Evolutionary conservation across 2,113 vertebrate species (phyloP).

Genomic region (Istiophorus platypterus): DNA sequence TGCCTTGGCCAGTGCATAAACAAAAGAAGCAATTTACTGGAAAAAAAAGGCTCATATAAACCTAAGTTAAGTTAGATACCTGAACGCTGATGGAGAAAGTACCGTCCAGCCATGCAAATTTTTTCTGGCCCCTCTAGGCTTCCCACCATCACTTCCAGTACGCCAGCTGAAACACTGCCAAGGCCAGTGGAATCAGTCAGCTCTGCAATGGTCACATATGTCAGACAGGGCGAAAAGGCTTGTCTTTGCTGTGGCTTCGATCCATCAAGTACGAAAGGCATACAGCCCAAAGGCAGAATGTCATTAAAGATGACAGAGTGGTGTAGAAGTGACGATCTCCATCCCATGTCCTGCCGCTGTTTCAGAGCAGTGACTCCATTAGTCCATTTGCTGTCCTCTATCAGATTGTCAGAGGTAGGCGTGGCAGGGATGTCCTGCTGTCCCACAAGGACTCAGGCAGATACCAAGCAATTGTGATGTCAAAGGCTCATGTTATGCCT

Average conservation of each 20-base stretch:
- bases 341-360: slow-evolving; percentile 49
- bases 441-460: slow-evolving; percentile 17
- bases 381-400: slow-evolving; percentile 51
- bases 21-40: background rate
- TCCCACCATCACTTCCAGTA: slow-evolving; percentile 24
- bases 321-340: slow-evolving; percentile 59
- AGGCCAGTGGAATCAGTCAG: slow-evolving; percentile 39
- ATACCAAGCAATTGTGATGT: slow-evolving; percentile 23
- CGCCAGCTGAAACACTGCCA: slow-evolving; percentile 19
- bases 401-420: slow-evolving; percentile 43
- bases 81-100: background rate
- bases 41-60: background rate
- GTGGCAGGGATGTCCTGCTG: slow-evolving; percentile 29
- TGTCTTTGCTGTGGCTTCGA: slow-evolving; percentile 51
- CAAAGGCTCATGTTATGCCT: slow-evolving; percentile 15
- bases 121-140: background rate
- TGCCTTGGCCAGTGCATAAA: background rate
- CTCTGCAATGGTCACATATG: slow-evolving; percentile 48
- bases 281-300: slow-evolving; percentile 56
- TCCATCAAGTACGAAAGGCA: slow-evolving; percentile 62
- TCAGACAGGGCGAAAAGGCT: slow-evolving; percentile 52
- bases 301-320: slow-evolving; percentile 70
- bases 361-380: slow-evolving; percentile 49
- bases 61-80: background rate
- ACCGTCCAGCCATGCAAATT: background rate